phyloP scores from a whole-genome alignment of 2,113 vertebrate species.

The Stegostoma tigrinum region DNA sequence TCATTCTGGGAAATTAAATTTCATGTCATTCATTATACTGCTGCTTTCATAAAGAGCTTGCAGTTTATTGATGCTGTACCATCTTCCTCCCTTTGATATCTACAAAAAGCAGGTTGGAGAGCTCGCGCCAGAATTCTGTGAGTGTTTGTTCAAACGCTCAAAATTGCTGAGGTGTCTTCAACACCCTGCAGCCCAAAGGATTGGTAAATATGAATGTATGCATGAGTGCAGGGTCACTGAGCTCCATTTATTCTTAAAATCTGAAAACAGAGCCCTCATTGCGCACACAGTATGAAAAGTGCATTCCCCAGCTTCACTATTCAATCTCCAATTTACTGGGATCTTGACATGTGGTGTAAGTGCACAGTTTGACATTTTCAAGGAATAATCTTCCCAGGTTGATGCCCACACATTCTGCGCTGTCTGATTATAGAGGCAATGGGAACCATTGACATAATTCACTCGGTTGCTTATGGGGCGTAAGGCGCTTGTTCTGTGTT shows the following conservation, averaged over 20 bases:
- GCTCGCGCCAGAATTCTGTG: neutral
- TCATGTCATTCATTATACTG: neutral
- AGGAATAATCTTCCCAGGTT: neutral
- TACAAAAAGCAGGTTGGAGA: neutral
- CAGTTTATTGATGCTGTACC: neutral
- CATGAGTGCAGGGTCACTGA: neutral
- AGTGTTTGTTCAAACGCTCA: neutral
- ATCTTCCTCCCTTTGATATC: neutral
- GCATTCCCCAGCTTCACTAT: neutral
- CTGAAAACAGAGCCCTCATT: neutral
- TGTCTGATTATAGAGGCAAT: too few species aligned
- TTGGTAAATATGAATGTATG: neutral
- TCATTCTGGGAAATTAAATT: neutral
- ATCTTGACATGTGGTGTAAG: neutral
- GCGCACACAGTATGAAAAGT: neutral
- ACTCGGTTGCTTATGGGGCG: neutral
- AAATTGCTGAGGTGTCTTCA: neutral
- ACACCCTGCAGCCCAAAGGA: neutral
- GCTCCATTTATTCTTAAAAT: neutral
- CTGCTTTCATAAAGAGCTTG: neutral
- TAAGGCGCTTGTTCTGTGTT: neutral
- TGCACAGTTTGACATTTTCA: neutral
- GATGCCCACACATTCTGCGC: neutral
- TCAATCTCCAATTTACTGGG: neutral
- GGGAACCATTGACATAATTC: neutral